Evolutionary conservation across 2,888 invertebrate genomes (phyloP), one percentile per base, ranked within the genome.

Genomic region (Hoplodrina ambigua): DNA sequence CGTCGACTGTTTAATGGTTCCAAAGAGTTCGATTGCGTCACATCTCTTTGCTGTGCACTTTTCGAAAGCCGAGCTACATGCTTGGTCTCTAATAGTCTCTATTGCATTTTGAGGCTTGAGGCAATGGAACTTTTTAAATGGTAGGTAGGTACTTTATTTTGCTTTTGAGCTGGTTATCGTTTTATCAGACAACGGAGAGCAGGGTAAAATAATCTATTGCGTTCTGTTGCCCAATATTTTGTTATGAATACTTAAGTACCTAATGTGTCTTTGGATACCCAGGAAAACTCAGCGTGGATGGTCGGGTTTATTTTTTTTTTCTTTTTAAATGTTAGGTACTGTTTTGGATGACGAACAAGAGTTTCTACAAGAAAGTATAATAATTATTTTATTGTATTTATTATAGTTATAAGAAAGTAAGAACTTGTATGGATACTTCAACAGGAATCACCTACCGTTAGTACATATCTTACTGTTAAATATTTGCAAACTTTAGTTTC

Each of bases 21-120:
- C 20, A 69, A 37, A 75, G 30, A 62, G 69, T 59, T 69, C 54
- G 53, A 61, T 79, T 82, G 74, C 76, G 79, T 81, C 70, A 76
- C 25, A 44, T 19, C 53, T 66, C 19, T 62, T 46, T n/a, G 46
- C 20, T 25, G 49, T 44, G 68, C 69, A 71, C 64, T 83, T 67
- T 76, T 72, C 44, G 33, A 30, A 59, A 63, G 46, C n/a, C 17
- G 17, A 58, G 50, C 41, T 58, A 59, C 44, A 17, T 20, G 58
- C 4, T 49, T 46, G 1, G 15, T 25, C 37, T 49, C 50, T 50
- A 60, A 44, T 46, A 0, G 15, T 25, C 37, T 49, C 50, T 50
- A 60, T 60, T 68, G 50, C 25, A 63, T 8, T 25, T 20, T 7
- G 8, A n/a, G 10, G 13, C 30, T 61, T 58, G 25, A 33, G 30